A percentile compares a stretch with the other conserved stretches of the same genome.
phyloP scores from a whole-genome alignment of 1,140 invertebrate species.

The Agrilus planipennis region DNA sequence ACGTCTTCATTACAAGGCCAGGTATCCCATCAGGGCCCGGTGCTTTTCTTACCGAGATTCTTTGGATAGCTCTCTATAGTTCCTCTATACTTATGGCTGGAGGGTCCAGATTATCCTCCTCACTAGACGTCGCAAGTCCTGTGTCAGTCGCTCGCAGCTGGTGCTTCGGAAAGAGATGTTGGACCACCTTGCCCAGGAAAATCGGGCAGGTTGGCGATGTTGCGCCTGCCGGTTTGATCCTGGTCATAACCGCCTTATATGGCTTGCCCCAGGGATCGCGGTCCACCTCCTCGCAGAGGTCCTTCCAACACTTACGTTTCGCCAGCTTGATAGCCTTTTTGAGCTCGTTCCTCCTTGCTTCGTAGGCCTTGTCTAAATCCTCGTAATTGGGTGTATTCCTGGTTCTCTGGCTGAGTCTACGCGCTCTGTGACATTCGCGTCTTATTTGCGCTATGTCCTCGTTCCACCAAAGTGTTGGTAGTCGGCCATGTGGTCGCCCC shows the following conservation, averaged over 20 bases:
- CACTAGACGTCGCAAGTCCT: not conserved
- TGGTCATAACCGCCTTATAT: constrained; percentile 20
- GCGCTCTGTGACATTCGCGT: no score
- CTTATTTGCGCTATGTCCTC: not conserved
- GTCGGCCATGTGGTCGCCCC: not conserved
- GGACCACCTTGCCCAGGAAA: constrained; percentile 1
- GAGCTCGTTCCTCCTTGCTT: constrained; percentile 5
- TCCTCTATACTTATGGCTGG: constrained; percentile 10
- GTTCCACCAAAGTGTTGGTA: constrained; percentile 4
- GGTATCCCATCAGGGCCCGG: constrained; percentile 14
- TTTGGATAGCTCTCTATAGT: constrained; percentile 2
- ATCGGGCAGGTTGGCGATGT: constrained; percentile 5
- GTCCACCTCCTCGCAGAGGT: constrained; percentile 15
- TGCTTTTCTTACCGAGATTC: constrained; percentile 11
- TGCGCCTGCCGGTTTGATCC: constrained; percentile 6
- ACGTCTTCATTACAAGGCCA: constrained; percentile 7
- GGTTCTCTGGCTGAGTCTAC: not conserved
- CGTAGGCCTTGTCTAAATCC: not conserved
- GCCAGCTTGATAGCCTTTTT: constrained; percentile 10
- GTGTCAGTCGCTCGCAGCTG: not conserved
- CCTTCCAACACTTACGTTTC: constrained; percentile 15
- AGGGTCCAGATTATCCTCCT: not conserved
- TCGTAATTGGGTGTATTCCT: not conserved
- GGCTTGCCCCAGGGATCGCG: constrained; percentile 19
- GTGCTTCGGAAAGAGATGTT: constrained; percentile 9